These are phyloP conservation scores for Drosophila neonasuta DNA, from an alignment of 2,888 invertebrate genomes.

Conservation along the genomic window DNA sequence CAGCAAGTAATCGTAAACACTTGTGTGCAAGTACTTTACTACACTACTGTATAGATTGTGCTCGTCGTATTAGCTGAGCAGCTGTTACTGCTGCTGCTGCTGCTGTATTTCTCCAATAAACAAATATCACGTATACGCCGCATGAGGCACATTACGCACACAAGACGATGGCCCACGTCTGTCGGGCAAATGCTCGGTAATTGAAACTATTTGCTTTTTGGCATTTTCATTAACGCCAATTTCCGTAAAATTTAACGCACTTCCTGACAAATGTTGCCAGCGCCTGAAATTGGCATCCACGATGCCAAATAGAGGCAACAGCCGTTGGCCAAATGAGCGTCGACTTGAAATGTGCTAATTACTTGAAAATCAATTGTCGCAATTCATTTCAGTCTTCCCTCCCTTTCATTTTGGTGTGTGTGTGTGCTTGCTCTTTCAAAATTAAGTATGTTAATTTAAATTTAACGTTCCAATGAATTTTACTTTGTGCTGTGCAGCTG, in stretches of 20 bases:
- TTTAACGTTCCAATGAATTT: slow-evolving; percentile 72
- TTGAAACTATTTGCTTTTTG: slow-evolving; percentile 73
- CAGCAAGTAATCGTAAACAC: slow-evolving; percentile 1
- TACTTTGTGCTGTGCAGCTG: slow-evolving; percentile 32
- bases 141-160: slow-evolving; percentile 40
- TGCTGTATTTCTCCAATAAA: slow-evolving; percentile 25
- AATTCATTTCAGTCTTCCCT: slow-evolving; percentile 59
- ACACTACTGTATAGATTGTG: slow-evolving; percentile 4
- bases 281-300: slow-evolving; percentile 25
- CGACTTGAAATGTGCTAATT: slow-evolving; percentile 63
- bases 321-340: slow-evolving; percentile 34
- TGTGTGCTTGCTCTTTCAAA: slow-evolving; percentile 38
- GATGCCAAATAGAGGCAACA: slow-evolving; percentile 24
- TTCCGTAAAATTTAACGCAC: slow-evolving; percentile 71
- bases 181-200: slow-evolving; percentile 44
- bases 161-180: slow-evolving; percentile 21
- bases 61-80: slow-evolving; percentile 11
- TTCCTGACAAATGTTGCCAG: slow-evolving; percentile 70
- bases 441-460: slow-evolving; percentile 78
- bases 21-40: slow-evolving; percentile 1
- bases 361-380: slow-evolving; percentile 75
- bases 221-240: slow-evolving; percentile 71
- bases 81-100: slow-evolving; percentile 18
- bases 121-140: slow-evolving; percentile 64
- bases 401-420: not conserved